Evolutionary conservation across 2,888 invertebrate species (phyloP).

Genomic region (Dastarcus helophoroides): DNA sequence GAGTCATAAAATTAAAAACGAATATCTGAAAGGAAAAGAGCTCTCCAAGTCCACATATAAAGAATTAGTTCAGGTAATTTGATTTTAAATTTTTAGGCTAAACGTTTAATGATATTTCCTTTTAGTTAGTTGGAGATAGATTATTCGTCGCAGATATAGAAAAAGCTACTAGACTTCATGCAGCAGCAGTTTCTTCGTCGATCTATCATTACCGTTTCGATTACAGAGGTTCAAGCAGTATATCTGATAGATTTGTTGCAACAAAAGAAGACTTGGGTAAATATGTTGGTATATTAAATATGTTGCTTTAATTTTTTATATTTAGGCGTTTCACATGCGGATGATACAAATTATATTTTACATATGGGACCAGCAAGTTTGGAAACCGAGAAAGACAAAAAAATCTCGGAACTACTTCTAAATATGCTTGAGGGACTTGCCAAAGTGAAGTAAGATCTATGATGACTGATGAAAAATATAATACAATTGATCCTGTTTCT

Average conservation of each 20-base stretch:
- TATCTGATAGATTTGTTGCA: constrained; percentile 42
- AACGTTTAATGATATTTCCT: background rate
- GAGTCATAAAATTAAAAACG: constrained; percentile 26
- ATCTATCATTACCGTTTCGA: constrained; percentile 55
- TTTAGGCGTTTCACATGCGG: constrained; percentile 46
- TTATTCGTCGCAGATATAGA: constrained; percentile 50
- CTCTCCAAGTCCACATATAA: constrained; percentile 24
- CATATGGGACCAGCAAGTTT: constrained; percentile 26
- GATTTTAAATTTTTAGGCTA: background rate
- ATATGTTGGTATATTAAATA: constrained; percentile 12
- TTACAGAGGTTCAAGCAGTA: constrained; percentile 47
- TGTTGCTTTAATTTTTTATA: background rate
- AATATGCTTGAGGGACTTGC: constrained; percentile 43
- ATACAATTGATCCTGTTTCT: background rate
- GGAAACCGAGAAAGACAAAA: constrained; percentile 33
- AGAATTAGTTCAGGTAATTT: constrained; percentile 21
- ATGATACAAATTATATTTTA: constrained; percentile 42
- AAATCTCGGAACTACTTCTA: constrained; percentile 40
- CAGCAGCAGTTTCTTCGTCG: constrained; percentile 43
- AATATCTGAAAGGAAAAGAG: constrained; percentile 28
- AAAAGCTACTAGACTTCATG: constrained; percentile 48
- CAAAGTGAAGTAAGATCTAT: constrained; percentile 40
- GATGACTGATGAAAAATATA: background rate
- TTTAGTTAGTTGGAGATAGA: constrained; percentile 52
- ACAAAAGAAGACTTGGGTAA: constrained; percentile 47